These are phyloP conservation scores for Bacillus rossius DNA, from an alignment of 1,140 invertebrate genomes.

Conservation along the genomic window DNA sequence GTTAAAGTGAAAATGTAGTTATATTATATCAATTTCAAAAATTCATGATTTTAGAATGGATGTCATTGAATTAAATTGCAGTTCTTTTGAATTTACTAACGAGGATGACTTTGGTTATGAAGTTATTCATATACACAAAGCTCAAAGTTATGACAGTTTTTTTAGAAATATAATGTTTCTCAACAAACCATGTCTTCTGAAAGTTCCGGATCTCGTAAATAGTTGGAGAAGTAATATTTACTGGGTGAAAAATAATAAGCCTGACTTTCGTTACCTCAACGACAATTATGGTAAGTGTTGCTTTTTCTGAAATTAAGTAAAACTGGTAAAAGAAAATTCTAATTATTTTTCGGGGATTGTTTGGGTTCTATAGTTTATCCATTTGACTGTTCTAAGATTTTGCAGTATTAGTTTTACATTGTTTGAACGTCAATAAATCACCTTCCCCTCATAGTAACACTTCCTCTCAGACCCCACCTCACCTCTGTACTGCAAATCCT, in stretches of 20 bases:
- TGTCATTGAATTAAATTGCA: too few relatives aligned
- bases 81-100: too few relatives aligned
- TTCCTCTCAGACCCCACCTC: too few relatives aligned
- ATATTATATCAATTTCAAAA: too few relatives aligned
- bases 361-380: not conserved
- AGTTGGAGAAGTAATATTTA: not conserved
- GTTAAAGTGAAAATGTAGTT: too few relatives aligned
- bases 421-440: not conserved
- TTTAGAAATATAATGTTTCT: not conserved
- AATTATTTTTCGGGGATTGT: not conserved
- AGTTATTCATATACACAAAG: too few relatives aligned
- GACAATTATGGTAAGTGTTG: conserved; percentile 1
- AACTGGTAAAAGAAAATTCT: too few relatives aligned
- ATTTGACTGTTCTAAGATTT: not conserved
- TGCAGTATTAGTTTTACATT: not conserved
- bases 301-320: not conserved
- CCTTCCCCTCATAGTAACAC: too few relatives aligned
- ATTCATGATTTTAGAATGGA: too few relatives aligned
- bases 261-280: conserved; percentile 7
- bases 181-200: not conserved
- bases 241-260: conserved; percentile 4
- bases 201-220: not conserved
- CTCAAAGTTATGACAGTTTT: not conserved
- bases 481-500: too few relatives aligned
- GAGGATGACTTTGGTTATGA: too few relatives aligned